phyloP scores from a whole-genome alignment of 1,140 invertebrate genomes.

The Spodoptera litura region DNA sequence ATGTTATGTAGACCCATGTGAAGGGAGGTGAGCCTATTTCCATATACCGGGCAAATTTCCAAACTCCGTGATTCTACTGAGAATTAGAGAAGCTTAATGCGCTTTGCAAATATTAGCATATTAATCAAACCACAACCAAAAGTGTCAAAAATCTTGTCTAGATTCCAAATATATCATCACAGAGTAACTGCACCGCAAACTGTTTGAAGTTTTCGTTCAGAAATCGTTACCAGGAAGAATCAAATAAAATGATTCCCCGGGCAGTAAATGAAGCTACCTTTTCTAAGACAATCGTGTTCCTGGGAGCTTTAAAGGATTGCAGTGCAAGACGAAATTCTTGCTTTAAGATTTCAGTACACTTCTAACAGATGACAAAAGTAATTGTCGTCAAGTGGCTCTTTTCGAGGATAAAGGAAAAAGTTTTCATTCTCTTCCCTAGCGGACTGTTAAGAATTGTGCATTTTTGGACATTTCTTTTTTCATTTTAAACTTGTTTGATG shows the following conservation, averaged over 20 bases:
- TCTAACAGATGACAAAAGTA: neutral
- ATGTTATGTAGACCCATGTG: too few relatives aligned
- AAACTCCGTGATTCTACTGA: too few relatives aligned
- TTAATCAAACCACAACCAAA: too few relatives aligned
- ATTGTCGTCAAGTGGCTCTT: conserved; percentile 19
- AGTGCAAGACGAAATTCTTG: too few relatives aligned
- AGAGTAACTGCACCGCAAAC: too few relatives aligned
- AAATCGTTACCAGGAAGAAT: neutral
- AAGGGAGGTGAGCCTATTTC: too few relatives aligned
- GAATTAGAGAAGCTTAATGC: too few relatives aligned
- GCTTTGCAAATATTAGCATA: too few relatives aligned
- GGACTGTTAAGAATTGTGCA: neutral
- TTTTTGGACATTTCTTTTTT: neutral
- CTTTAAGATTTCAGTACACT: neutral
- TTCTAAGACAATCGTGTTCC: neutral
- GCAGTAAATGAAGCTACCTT: neutral
- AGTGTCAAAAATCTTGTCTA: too few relatives aligned
- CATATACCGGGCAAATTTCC: too few relatives aligned
- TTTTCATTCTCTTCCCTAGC: neutral
- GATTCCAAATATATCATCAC: too few relatives aligned
- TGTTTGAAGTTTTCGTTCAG: neutral
- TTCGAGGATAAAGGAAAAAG: neutral
- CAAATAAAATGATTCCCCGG: neutral
- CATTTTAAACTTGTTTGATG: too few relatives aligned
- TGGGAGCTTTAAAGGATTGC: neutral